These are phyloP conservation scores for Larimichthys polyactis DNA, from an alignment of 2,113 vertebrate species.

Conservation along the genomic window DNA sequence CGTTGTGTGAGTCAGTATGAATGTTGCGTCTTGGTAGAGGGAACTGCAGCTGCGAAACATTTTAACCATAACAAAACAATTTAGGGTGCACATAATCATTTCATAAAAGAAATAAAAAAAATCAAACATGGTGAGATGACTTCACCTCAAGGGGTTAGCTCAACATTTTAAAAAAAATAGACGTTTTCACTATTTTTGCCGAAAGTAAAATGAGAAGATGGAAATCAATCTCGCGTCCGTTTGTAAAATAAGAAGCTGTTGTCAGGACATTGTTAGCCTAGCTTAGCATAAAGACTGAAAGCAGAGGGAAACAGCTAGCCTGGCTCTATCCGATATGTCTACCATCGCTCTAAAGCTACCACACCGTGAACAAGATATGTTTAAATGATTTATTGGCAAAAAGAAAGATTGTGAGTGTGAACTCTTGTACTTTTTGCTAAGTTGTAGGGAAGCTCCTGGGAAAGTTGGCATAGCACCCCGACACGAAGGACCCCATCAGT, in stretches of 20 bases:
- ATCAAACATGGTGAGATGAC: not conserved
- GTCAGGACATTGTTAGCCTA: not conserved
- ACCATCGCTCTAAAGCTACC: not conserved
- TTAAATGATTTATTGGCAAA: no score
- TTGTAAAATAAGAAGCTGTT: not conserved
- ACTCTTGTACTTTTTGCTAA: no score
- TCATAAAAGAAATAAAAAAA: not conserved
- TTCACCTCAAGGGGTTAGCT: not conserved
- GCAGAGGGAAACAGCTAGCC: not conserved
- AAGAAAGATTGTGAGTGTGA: no score
- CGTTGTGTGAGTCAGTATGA: slow-evolving; percentile 37
- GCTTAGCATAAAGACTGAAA: slow-evolving; percentile 4
- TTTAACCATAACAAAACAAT: not conserved
- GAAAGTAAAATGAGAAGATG: slow-evolving; percentile 18
- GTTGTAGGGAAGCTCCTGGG: no score
- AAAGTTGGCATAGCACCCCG: no score
- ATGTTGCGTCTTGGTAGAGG: slow-evolving; percentile 7
- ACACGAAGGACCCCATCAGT: no score
- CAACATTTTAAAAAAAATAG: not conserved
- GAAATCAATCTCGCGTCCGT: not conserved
- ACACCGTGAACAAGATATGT: no score
- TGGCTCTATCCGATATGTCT: not conserved
- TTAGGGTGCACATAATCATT: not conserved
- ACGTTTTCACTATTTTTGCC: slow-evolving; percentile 82
- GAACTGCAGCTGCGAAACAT: not conserved